phyloP scores from a whole-genome alignment of 2,888 invertebrate species.

The Pterostichus niger region DNA sequence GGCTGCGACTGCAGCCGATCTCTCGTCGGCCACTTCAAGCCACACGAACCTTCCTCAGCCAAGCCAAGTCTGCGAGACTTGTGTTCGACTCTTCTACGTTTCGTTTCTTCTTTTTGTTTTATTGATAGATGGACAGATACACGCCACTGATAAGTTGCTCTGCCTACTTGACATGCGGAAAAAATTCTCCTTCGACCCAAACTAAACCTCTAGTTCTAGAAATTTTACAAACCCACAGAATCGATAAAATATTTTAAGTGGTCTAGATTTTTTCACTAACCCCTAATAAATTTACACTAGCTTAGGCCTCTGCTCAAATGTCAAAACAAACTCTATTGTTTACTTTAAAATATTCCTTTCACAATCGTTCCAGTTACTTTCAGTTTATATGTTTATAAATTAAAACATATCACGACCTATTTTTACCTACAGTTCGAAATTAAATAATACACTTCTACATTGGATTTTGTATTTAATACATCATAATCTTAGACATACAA shows the following conservation, averaged over 20 bases:
- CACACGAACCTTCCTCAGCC: not conserved
- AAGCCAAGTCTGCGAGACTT: too few relatives aligned
- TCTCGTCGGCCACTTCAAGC: conserved; percentile 60
- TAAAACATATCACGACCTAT: too few relatives aligned
- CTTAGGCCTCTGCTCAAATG: not conserved
- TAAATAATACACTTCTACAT: too few relatives aligned
- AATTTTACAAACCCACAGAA: conserved; percentile 47
- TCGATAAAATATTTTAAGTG: conserved; percentile 47
- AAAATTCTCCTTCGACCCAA: too few relatives aligned
- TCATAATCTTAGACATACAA: too few relatives aligned
- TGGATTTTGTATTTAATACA: too few relatives aligned
- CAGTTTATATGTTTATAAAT: too few relatives aligned
- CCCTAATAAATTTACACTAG: conserved; percentile 30
- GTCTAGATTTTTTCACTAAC: conserved; percentile 20
- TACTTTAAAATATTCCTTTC: too few relatives aligned
- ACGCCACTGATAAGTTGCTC: conserved; percentile 31
- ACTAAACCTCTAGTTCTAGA: conserved; percentile 32
- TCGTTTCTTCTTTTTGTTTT: conserved; percentile 41
- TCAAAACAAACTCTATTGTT: conserved; percentile 24
- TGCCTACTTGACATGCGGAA: not conserved
- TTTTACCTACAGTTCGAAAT: too few relatives aligned
- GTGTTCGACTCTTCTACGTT: not conserved
- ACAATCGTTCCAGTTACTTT: too few relatives aligned
- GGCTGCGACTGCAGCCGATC: conserved; percentile 52
- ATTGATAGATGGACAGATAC: conserved; percentile 53